Percentiles rank a stretch among this genome's conserved stretches.
phyloP scores from a whole-genome alignment of 2,888 invertebrate species.

The Leptopterna dolabrata region DNA sequence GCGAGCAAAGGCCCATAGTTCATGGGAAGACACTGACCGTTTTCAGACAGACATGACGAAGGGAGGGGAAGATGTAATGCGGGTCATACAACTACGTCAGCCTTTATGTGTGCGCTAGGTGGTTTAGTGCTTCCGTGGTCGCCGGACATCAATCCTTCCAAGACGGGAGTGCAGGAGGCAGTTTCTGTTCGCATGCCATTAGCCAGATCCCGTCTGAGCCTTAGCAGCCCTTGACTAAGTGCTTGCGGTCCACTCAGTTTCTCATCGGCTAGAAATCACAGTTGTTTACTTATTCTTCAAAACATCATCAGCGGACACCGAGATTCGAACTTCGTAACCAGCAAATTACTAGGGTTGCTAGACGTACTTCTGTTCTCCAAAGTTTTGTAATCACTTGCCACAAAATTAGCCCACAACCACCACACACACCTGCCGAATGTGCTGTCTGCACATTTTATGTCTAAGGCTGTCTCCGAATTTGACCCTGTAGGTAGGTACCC shows the following conservation, averaged over 20 bases:
- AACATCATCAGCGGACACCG: too few species aligned
- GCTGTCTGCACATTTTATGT: too few species aligned
- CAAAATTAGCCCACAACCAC: too few species aligned
- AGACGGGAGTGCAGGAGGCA: not conserved
- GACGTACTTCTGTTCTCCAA: too few species aligned
- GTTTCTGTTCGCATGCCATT: constrained; percentile 21
- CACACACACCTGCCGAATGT: too few species aligned
- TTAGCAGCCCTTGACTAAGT: not conserved
- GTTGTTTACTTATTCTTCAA: too few species aligned
- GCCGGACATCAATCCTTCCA: constrained; percentile 1
- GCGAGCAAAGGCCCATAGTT: not conserved
- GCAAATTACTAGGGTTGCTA: too few species aligned
- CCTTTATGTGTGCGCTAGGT: constrained; percentile 16
- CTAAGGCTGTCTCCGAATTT: too few species aligned
- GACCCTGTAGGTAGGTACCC: too few species aligned
- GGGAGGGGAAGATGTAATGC: constrained; percentile 18
- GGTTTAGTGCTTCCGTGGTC: constrained; percentile 19
- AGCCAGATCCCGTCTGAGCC: not conserved
- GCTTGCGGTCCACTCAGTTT: not conserved
- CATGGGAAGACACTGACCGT: not conserved
- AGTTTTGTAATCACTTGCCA: too few species aligned
- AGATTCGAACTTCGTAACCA: too few species aligned
- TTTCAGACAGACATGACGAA: not conserved
- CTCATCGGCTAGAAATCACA: not conserved
- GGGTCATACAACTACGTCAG: constrained; percentile 27